Conservation (phyloP, 2,888 invertebrate genomes). For the Galerucella nymphaeae region DNA sequence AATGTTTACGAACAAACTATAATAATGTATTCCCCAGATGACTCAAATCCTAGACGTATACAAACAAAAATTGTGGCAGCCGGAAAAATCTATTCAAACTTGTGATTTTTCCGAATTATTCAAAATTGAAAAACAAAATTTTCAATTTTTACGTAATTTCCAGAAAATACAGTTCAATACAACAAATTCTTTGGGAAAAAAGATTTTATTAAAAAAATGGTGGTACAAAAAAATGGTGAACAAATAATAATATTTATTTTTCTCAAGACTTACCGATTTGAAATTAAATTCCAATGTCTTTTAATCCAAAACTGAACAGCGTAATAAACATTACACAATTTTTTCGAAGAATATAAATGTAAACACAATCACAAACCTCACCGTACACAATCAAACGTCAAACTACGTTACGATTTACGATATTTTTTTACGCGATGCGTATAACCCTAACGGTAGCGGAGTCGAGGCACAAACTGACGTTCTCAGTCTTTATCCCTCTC, state of each 20-base stretch:
- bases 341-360: background rate
- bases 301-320: background rate
- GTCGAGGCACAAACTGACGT: background rate
- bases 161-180: no score
- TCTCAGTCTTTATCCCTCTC: slow-evolving; percentile 2
- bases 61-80: no score
- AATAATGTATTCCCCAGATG: no score
- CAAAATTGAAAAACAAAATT: no score
- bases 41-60: no score
- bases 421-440: background rate
- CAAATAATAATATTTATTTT: background rate
- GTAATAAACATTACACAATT: background rate
- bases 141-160: no score
- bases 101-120: no score
- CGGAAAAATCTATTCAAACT: no score
- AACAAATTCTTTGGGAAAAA: no score
- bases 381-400: background rate
- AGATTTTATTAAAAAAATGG: no score
- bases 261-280: background rate
- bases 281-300: background rate
- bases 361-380: background rate
- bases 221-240: no score
- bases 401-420: background rate
- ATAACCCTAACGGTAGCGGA: background rate
- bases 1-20: no score